phyloP scores from a whole-genome alignment of 2,888 invertebrate species.

The Chymomyza caudatula region DNA sequence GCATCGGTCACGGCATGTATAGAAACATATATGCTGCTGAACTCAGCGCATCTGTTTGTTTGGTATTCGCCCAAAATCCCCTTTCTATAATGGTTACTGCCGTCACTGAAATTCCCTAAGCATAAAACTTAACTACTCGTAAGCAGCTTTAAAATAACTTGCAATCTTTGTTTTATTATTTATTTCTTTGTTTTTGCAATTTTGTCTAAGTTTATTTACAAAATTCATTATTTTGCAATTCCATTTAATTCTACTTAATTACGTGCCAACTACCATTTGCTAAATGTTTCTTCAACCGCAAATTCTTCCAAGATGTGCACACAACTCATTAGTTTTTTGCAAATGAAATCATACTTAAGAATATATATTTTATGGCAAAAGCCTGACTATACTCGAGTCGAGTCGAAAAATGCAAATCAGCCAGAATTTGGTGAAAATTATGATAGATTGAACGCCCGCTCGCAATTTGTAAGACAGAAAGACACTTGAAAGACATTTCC shows the following conservation, averaged over 20 bases:
- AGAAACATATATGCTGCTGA: no score
- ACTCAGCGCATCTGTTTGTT: neutral
- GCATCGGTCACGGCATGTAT: no score
- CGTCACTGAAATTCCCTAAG: neutral
- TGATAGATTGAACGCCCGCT: neutral
- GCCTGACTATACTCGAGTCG: neutral
- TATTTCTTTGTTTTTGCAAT: slow-evolving; percentile 1
- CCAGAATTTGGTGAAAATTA: neutral
- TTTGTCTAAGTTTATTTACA: neutral
- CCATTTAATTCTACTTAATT: slow-evolving; percentile 31
- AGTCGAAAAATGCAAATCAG: slow-evolving; percentile 32
- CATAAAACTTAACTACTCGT: neutral
- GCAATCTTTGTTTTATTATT: slow-evolving; percentile 2
- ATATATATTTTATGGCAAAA: slow-evolving; percentile 7
- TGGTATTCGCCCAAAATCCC: neutral
- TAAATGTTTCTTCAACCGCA: slow-evolving; percentile 27
- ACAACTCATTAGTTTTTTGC: slow-evolving; percentile 22
- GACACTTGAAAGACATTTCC: slow-evolving; percentile 32
- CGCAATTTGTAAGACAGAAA: slow-evolving; percentile 1
- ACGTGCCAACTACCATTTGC: slow-evolving; percentile 40
- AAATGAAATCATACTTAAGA: slow-evolving; percentile 44
- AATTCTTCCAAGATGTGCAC: slow-evolving; percentile 31
- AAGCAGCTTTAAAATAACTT: neutral
- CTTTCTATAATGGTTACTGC: neutral
- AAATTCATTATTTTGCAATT: slow-evolving; percentile 17